Evolutionary conservation across 2,888 invertebrate species (phyloP).

Genomic region (Anagyrus pseudococci): DNA sequence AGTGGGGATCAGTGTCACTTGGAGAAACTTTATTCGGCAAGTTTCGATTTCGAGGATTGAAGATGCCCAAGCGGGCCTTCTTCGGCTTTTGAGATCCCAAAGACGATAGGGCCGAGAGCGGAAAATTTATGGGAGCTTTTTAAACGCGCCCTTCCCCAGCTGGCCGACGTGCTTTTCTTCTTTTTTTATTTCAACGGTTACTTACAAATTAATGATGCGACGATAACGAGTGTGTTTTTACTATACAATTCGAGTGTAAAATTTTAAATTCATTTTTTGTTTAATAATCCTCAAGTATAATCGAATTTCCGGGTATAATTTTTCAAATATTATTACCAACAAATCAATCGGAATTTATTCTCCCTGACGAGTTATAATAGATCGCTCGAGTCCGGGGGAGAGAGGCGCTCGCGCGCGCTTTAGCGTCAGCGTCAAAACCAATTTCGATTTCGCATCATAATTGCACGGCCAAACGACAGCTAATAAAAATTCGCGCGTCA

Average conservation of each 20-base stretch:
- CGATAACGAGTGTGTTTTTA: too few species aligned
- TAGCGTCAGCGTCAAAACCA: background rate
- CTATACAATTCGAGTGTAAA: too few species aligned
- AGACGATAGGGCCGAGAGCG: background rate
- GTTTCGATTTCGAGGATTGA: conserved; percentile 7
- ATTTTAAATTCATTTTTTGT: too few species aligned
- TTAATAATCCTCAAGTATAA: too few species aligned
- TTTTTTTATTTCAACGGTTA: too few species aligned
- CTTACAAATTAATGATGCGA: too few species aligned
- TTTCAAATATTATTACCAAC: too few species aligned
- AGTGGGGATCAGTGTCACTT: conserved; percentile 4
- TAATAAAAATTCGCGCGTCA: conserved; percentile 22
- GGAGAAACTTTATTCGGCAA: background rate
- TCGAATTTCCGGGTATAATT: too few species aligned
- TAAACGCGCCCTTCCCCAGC: background rate
- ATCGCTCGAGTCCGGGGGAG: too few species aligned
- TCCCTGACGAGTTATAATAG: too few species aligned
- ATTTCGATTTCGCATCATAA: background rate
- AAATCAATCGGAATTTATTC: too few species aligned
- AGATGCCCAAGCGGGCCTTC: background rate
- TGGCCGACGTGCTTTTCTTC: too few species aligned
- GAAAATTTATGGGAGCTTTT: background rate
- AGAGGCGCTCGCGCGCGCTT: background rate
- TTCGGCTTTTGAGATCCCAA: background rate
- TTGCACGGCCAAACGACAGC: conserved; percentile 6